Conservation (phyloP, 2,113 vertebrate genomes). For the Orcinus orca region DNA sequence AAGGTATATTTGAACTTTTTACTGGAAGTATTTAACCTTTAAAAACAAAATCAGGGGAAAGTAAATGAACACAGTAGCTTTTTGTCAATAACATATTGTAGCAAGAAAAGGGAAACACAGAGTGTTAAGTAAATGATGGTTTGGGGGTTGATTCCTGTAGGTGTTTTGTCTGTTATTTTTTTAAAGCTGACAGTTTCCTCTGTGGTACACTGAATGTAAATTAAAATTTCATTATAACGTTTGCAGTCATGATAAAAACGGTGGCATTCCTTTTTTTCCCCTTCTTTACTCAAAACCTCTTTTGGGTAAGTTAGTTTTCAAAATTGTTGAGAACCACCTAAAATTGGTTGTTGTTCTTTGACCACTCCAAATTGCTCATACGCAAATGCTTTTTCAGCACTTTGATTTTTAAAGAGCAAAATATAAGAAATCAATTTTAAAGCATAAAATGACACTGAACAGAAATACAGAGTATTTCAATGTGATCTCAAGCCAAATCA, state of each 20-base stretch:
- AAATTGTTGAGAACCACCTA: conserved; percentile 39
- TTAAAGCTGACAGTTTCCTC: conserved; percentile 49
- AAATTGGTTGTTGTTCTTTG: conserved; percentile 59
- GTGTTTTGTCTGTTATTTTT: conserved; percentile 55
- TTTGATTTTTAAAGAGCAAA: conserved; percentile 79
- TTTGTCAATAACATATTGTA: not conserved
- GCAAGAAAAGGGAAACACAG: conserved; percentile 18
- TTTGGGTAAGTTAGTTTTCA: conserved; percentile 36
- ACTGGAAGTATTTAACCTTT: conserved; percentile 67
- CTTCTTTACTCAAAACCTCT: conserved; percentile 21
- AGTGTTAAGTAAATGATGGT: conserved; percentile 50
- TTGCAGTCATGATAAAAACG: not conserved
- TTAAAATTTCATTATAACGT: conserved; percentile 60
- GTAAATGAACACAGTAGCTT: conserved; percentile 28
- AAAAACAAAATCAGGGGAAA: conserved; percentile 71
- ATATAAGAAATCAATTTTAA: conserved; percentile 80
- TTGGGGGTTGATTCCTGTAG: conserved; percentile 26
- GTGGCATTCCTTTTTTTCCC: not conserved
- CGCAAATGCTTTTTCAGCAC: conserved; percentile 70
- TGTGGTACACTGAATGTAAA: not conserved
- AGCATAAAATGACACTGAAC: conserved; percentile 73
- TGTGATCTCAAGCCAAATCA: conserved; percentile 76
- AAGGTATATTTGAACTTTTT: conserved; percentile 81
- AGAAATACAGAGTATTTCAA: conserved; percentile 68
- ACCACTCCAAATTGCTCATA: conserved; percentile 71